Evolutionary conservation across 2,888 invertebrate species (phyloP).

Genomic region (Parelbella ahira): DNA sequence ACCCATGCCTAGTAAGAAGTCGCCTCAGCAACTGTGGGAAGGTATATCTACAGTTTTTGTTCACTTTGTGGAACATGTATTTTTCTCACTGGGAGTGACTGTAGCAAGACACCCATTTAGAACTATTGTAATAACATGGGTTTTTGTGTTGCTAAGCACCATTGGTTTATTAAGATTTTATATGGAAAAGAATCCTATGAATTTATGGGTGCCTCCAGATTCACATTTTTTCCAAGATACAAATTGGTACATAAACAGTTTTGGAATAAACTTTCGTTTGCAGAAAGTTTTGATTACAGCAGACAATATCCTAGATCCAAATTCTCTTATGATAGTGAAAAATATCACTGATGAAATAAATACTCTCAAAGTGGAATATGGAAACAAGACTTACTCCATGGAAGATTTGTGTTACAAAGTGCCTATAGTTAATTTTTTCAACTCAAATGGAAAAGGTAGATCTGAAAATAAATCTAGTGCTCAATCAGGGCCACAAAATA

Average conservation of each 20-base stretch:
- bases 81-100: slow-evolving; percentile 81
- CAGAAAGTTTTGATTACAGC: slow-evolving; percentile 83
- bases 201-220: slow-evolving; percentile 87
- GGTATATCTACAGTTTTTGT: slow-evolving; percentile 62
- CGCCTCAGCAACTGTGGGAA: slow-evolving; percentile 69
- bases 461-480: slow-evolving; percentile 39
- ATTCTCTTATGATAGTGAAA: slow-evolving; percentile 74
- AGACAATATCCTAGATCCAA: slow-evolving; percentile 83
- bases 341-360: slow-evolving; percentile 76
- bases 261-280: slow-evolving; percentile 82
- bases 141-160: slow-evolving; percentile 79
- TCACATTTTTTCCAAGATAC: slow-evolving; percentile 85
- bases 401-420: slow-evolving; percentile 68
- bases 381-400: slow-evolving; percentile 44
- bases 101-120: slow-evolving; percentile 82
- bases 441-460: slow-evolving; percentile 42
- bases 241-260: slow-evolving; percentile 85
- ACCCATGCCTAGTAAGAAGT: slow-evolving; percentile 55
- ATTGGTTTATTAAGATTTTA: slow-evolving; percentile 83
- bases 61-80: slow-evolving; percentile 61
- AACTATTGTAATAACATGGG: slow-evolving; percentile 79
- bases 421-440: slow-evolving; percentile 64
- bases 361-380: slow-evolving; percentile 48
- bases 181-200: slow-evolving; percentile 87
- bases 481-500: slow-evolving; percentile 29